Evolutionary conservation across 1,140 invertebrate genomes (phyloP).

Genomic region (Meloidogyne hapla): DNA sequence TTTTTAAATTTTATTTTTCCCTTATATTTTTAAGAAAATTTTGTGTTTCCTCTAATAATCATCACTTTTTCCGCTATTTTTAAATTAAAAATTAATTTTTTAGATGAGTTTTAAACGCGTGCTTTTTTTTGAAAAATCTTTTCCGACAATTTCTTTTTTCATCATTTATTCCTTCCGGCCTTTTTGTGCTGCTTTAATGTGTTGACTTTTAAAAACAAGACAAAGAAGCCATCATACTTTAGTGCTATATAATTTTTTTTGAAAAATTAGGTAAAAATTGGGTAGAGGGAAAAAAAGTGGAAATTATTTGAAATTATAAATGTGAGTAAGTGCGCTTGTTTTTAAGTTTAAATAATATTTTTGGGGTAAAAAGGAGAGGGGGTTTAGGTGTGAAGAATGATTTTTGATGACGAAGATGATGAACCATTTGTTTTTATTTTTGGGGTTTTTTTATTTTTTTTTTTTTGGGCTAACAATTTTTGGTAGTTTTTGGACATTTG

Average conservation of each 20-base stretch:
- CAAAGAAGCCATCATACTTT: not conserved
- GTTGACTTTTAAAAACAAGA: not conserved
- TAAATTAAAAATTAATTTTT: not conserved
- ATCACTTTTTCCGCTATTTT: not conserved
- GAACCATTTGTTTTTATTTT: no score
- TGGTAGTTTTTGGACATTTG: not conserved
- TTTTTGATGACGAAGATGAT: slow-evolving; percentile 3
- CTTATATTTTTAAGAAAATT: not conserved
- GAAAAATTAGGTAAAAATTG: not conserved
- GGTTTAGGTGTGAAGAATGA: not conserved
- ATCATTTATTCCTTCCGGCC: not conserved
- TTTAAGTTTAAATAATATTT: not conserved
- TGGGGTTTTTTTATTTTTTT: no score
- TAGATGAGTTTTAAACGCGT: not conserved
- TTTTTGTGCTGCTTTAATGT: not conserved
- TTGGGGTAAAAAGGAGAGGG: not conserved
- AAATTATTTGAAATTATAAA: not conserved
- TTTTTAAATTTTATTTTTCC: not conserved
- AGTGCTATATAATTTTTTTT: not conserved
- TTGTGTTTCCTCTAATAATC: not conserved
- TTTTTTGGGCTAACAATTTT: not conserved
- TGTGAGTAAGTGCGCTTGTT: not conserved
- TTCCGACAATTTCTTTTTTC: slow-evolving; percentile 5
- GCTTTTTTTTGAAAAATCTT: not conserved
- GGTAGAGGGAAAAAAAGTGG: not conserved